These are phyloP conservation scores for Uropetala carovei DNA, from an alignment of 2,888 invertebrate species.

Conservation along the genomic window DNA sequence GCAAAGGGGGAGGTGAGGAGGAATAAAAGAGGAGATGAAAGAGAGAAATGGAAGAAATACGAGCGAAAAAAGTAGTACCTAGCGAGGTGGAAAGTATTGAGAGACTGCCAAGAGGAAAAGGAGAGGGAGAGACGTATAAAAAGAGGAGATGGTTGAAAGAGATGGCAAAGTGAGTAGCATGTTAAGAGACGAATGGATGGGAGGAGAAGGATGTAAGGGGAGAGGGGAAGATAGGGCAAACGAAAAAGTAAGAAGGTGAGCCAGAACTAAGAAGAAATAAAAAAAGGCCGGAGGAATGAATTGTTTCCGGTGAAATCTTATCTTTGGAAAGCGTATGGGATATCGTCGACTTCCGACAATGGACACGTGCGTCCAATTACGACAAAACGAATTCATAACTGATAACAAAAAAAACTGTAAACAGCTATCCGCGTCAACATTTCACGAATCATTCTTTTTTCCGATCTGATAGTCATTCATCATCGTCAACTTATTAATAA, in stretches of 20 bases:
- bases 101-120: no score
- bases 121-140: no score
- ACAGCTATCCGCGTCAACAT: no score
- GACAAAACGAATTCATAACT: no score
- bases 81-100: background rate
- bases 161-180: background rate
- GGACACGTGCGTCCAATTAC: no score
- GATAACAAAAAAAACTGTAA: no score
- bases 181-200: background rate
- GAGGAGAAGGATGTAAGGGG: background rate
- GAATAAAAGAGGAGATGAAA: background rate
- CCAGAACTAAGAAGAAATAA: background rate
- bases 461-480: no score
- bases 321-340: background rate
- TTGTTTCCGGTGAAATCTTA: background rate
- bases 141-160: background rate
- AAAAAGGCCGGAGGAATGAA: background rate
- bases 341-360: no score
- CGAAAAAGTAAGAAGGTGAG: background rate
- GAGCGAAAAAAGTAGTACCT: background rate
- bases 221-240: background rate
- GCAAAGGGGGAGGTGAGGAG: background rate
- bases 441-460: no score
- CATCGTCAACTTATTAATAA: no score
- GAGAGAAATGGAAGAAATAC: background rate